Evolutionary conservation across 2,113 vertebrate species (phyloP).

Genomic region (Steatornis caripensis): DNA sequence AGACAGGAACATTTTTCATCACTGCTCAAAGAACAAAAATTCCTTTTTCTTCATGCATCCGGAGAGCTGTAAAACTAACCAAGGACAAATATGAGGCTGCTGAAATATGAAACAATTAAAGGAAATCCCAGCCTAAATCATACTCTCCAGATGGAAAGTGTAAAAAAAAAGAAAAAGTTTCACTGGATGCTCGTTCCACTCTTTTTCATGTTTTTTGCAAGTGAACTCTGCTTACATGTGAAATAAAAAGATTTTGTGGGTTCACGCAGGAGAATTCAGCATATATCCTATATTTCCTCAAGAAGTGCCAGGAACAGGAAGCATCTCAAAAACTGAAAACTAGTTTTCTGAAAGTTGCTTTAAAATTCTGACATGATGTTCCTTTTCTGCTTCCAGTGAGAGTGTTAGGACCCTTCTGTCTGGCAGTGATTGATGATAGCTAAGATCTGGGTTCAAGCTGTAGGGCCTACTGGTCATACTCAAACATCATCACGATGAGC

Average conservation of each 20-base stretch:
- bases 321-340: background rate
- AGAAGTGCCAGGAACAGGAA: background rate
- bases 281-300: background rate
- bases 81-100: slow-evolving; percentile 48
- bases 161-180: background rate
- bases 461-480: background rate
- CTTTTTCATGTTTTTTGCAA: background rate
- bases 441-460: background rate
- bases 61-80: slow-evolving; percentile 56
- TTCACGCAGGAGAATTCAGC: background rate
- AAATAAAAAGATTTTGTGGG: background rate
- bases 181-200: background rate
- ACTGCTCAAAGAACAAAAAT: background rate
- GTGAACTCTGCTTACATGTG: background rate
- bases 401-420: background rate
- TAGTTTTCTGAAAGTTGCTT: background rate
- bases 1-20: background rate
- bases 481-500: background rate
- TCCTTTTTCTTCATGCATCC: slow-evolving; percentile 52
- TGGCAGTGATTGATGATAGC: background rate
- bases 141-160: slow-evolving; percentile 48
- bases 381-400: background rate
- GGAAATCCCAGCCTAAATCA: slow-evolving; percentile 78
- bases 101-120: slow-evolving; percentile 80
- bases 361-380: background rate